These are phyloP conservation scores for Liodrosophila aerea DNA, from an alignment of 2,888 invertebrate genomes.

Conservation along the genomic window DNA sequence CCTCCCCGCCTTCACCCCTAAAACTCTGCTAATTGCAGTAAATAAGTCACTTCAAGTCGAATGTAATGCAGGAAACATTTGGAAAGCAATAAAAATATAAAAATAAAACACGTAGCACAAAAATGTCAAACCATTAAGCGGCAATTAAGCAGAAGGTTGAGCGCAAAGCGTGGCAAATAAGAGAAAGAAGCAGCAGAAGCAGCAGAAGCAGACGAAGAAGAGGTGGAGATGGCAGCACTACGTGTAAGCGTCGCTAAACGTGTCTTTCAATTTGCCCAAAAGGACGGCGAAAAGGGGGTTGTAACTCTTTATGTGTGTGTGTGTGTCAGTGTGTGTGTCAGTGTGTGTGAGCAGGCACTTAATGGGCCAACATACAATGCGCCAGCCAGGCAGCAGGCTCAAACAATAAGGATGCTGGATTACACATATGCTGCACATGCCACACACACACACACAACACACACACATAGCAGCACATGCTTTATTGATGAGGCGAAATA, in stretches of 20 bases:
- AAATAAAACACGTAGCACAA: slow-evolving; percentile 32
- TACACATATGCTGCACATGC: slow-evolving; percentile 42
- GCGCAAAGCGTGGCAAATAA: slow-evolving; percentile 1
- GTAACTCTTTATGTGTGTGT: neutral
- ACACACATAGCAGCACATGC: slow-evolving; percentile 17
- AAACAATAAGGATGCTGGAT: slow-evolving; percentile 38
- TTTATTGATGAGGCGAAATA: slow-evolving; percentile 30
- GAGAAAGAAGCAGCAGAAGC: slow-evolving; percentile 5
- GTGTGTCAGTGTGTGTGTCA: too few relatives aligned
- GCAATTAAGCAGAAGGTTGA: slow-evolving; percentile 70
- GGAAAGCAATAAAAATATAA: slow-evolving; percentile 18
- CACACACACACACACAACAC: slow-evolving; percentile 16
- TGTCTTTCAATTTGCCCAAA: slow-evolving; percentile 60
- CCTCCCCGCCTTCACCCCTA: neutral
- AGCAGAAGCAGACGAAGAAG: neutral
- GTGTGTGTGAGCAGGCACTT: slow-evolving; percentile 25
- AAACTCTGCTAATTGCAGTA: slow-evolving; percentile 49
- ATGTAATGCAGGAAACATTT: neutral
- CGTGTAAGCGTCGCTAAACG: slow-evolving; percentile 68
- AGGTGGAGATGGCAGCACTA: slow-evolving; percentile 21
- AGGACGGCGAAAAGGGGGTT: slow-evolving; percentile 16
- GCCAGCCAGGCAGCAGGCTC: slow-evolving; percentile 14
- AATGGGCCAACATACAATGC: slow-evolving; percentile 46
- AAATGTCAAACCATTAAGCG: slow-evolving; percentile 75
- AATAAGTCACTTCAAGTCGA: slow-evolving; percentile 46